phyloP scores from a whole-genome alignment of 2,113 vertebrate genomes.

The Siphamia tubifer region DNA sequence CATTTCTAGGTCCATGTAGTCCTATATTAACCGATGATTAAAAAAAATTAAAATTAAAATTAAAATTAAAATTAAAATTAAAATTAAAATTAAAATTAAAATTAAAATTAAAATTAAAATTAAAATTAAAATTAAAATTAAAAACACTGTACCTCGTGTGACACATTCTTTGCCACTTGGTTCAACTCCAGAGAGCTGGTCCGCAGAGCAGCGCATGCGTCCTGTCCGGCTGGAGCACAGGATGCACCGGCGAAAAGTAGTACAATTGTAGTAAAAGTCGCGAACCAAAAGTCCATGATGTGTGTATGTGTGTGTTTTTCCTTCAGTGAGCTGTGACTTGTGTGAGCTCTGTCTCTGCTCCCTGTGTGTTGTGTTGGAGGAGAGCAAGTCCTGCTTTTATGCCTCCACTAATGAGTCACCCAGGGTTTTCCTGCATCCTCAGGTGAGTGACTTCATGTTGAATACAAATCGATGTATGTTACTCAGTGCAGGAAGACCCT shows the following conservation, averaged over 20 bases:
- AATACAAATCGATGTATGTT: background rate
- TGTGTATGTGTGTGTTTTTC: background rate
- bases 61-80: no score
- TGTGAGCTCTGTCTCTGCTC: no score
- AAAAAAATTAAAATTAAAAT: no score
- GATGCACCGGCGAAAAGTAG: background rate
- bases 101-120: background rate
- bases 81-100: no score
- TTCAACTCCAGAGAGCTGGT: constrained; percentile 42
- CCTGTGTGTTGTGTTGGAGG: background rate
- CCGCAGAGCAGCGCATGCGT: background rate
- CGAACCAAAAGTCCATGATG: constrained; percentile 18
- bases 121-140: background rate
- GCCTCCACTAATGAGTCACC: constrained; percentile 54
- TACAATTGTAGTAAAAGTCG: background rate
- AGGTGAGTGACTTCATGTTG: constrained; percentile 19
- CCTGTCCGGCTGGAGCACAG: constrained; percentile 26
- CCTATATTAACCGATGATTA: no score
- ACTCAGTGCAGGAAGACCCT: background rate
- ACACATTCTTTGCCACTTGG: background rate
- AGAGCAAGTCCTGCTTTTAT: background rate
- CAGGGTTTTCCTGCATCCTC: constrained; percentile 61
- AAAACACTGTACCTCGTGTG: constrained; percentile 35
- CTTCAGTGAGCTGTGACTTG: background rate
- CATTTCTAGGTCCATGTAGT: no score